phyloP scores from a whole-genome alignment of 1,140 invertebrate genomes.

The Octopus bimaculoides region DNA sequence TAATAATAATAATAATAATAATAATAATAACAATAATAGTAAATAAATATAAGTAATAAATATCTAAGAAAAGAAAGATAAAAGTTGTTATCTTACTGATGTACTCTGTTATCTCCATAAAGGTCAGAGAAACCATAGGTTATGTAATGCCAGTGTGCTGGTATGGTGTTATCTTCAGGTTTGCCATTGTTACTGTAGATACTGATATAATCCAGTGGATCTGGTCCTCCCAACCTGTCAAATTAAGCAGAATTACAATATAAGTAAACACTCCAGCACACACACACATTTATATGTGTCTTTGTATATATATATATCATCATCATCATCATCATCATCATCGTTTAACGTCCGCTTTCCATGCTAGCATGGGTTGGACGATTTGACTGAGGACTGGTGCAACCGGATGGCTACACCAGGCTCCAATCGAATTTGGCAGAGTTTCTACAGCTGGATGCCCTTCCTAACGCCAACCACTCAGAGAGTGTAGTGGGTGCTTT shows the following conservation, averaged over 20 bases:
- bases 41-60: background rate
- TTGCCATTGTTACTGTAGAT: slow-evolving; percentile 87
- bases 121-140: slow-evolving; percentile 92
- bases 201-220: slow-evolving; percentile 92
- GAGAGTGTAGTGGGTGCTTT: too few species aligned
- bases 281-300: background rate
- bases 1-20: background rate
- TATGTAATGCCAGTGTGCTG: slow-evolving; percentile 93
- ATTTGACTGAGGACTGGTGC: too few species aligned
- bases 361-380: too few species aligned
- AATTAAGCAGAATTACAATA: slow-evolving; percentile 18
- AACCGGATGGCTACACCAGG: too few species aligned
- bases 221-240: slow-evolving; percentile 80
- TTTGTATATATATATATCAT: too few species aligned
- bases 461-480: too few species aligned
- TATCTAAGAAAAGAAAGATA: background rate
- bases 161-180: slow-evolving; percentile 67
- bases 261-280: background rate
- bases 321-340: too few species aligned
- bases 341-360: too few species aligned
- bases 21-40: background rate
- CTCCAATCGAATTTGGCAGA: too few species aligned
- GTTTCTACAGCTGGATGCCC: too few species aligned
- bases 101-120: slow-evolving; percentile 87
- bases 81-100: slow-evolving; percentile 60